Evolutionary conservation across 2,797 vertebrate genomes (phyloP), one percentile per base, ranked within the genome.

Genomic region (Danio tinwini): DNA sequence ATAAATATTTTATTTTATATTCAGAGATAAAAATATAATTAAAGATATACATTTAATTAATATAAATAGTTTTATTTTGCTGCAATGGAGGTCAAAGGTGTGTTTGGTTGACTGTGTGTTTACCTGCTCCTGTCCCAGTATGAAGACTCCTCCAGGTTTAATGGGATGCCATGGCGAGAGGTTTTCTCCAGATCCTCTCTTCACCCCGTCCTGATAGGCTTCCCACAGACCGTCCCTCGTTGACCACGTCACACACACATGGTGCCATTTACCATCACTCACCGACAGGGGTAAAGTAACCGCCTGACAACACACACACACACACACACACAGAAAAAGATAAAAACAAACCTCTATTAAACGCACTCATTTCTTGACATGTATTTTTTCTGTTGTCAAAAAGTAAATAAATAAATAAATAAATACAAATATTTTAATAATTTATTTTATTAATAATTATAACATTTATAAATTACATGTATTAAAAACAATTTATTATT

Each of bases 61-160:
- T n/a, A n/a, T n/a, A n/a, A n/a, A n/a, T n/a, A n/a, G n/a, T n/a
- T n/a, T n/a, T n/a, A n/a, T 29, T 29, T 3, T 29, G 29, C 29
- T 29, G 3, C 29, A 29, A 29, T 29, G 29, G 29, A 29, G 29
- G 29, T 29, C 29, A 21, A 56, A 56, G 13, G 13, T 61, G 13
- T 71, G 45, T 63, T 64, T 67, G 45, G 56, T 73, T n/a, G 50
- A 44, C 7, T 56, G 50, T 37, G 45, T 13, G 16, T 68, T 87
- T 82, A 96, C 95, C 95, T 96, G 95, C 72, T 96, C 95, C 85
- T 96, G 95, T 68, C 95, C 95, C 81, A 96, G 88, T 82, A 96
- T 90, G 82, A 96, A 95, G 64, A 95, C 91, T 4, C 95, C 95
- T 59, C 94, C 94, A 11, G 95, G 89, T 87, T 93, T 96, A 86